Conservation (phyloP, 2,888 invertebrate genomes). For the Microctonus aethiopoides region DNA sequence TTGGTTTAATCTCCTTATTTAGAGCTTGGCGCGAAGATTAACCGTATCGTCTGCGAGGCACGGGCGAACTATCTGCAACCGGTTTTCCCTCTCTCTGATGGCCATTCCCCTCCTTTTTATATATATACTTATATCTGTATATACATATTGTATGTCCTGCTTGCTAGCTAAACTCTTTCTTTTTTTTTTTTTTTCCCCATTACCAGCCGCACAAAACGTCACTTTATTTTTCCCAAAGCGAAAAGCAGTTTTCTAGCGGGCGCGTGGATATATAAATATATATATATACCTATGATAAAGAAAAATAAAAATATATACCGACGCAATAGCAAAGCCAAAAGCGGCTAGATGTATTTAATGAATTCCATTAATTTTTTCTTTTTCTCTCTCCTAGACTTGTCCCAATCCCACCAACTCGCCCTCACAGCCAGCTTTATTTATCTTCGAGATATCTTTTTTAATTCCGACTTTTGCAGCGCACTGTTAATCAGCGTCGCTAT, state of each 20-base stretch:
- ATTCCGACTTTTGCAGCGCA: not conserved
- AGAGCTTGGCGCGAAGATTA: constrained; percentile 37
- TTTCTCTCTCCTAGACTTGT: not conserved
- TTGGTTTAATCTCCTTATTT: constrained; percentile 37
- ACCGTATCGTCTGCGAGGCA: constrained; percentile 36
- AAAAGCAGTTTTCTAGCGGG: constrained; percentile 21
- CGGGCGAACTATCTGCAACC: constrained; percentile 35
- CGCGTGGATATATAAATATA: not conserved
- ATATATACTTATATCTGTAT: not conserved
- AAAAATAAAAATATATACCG: not conserved
- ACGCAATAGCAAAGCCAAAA: constrained; percentile 30
- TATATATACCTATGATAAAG: not conserved
- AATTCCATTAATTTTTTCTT: not conserved
- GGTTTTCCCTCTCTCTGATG: constrained; percentile 26
- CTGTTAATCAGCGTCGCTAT: constrained; percentile 23
- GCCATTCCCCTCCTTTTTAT: not conserved
- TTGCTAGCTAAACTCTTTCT: not conserved
- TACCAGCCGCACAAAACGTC: constrained; percentile 20
- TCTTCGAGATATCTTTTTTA: not conserved
- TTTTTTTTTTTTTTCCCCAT: not conserved
- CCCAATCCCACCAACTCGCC: not conserved
- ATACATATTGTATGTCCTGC: not conserved
- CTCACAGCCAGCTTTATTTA: not conserved
- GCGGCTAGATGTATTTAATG: constrained; percentile 16
- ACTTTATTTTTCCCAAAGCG: constrained; percentile 31